Conservation (phyloP, 2,888 invertebrate genomes). For the Polydrusus cervinus region DNA sequence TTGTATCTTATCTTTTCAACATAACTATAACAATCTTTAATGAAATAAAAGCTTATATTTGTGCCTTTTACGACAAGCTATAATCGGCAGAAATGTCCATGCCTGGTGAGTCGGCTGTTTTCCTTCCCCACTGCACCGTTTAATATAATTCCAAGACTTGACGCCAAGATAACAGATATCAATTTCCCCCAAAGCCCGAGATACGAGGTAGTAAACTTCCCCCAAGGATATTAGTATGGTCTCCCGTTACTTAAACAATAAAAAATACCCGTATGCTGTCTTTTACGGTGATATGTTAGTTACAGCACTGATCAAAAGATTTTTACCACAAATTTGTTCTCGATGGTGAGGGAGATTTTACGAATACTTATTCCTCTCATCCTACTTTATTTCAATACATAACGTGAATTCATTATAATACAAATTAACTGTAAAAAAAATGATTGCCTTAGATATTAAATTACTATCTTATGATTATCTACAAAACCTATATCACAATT, state of each 20-base stretch:
- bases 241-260: slow-evolving; percentile 58
- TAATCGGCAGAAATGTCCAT: slow-evolving; percentile 42
- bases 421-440: too few species aligned
- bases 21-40: slow-evolving; percentile 12
- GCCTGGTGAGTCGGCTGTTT: slow-evolving; percentile 29
- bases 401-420: too few species aligned
- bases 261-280: slow-evolving; percentile 58
- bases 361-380: background rate
- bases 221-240: slow-evolving; percentile 60
- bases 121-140: slow-evolving; percentile 44
- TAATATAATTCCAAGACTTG: slow-evolving; percentile 52
- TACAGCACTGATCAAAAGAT: slow-evolving; percentile 26
- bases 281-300: slow-evolving; percentile 42
- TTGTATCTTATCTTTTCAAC: slow-evolving; percentile 11
- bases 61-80: slow-evolving; percentile 32
- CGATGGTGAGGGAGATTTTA: background rate
- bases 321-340: slow-evolving; percentile 18
- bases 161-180: slow-evolving; percentile 59
- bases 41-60: slow-evolving; percentile 43
- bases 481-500: too few species aligned
- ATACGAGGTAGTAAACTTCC: slow-evolving; percentile 51
- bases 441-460: too few species aligned
- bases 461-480: too few species aligned
- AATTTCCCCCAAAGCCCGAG: slow-evolving; percentile 57
- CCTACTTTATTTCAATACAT: too few species aligned